Base-by-base conservation (phyloP, 1,140 invertebrate species). In the Danaus plexippus region DNA sequence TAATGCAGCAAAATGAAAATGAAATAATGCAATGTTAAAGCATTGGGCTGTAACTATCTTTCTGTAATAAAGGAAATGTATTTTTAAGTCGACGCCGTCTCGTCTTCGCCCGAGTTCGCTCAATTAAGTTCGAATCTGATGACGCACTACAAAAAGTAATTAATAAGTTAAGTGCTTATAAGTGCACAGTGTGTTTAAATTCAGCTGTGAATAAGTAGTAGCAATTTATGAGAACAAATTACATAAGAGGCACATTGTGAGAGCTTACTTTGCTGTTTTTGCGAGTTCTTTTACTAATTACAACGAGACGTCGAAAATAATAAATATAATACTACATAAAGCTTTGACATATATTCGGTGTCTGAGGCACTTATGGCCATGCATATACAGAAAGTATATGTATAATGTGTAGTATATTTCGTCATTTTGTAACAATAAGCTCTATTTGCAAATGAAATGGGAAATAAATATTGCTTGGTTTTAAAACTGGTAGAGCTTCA, bases 51-150 rank as follows among this genome's bases (percentile, higher is more conserved):
- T 67, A 61, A 69, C 65, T 70, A 72, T 70, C 64, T 63, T 53
- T 43, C 45, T 59, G 57, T 63, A 55, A 58, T 62, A 60, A 73
- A 72, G 71, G 63, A 71, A 77, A 77, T 75, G 71, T 75, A 77
- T 72, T 75, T 74, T 75, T 74, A 71, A 75, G 66, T 64, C 63
- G 75, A 68, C 73, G 75, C 75, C 73, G 73, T 70, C 75, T 59
- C 63, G 69, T 67, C 72, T 69, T 72, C 54, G 52, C 61, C 51
- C 48, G 55, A 66, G 57, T 72, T 61, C 66, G 59, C 66, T 69
- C 72, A 79, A 77, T 77, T 77, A 79, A 63, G 47, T 55, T 45
- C 65, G 59, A 67, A 67, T 63, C 63, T 58, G 54, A 54, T 44
- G 59, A 62, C 59, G 52, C 61, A 63, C 61, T 59, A 63, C 61